Evolutionary conservation across 2,113 vertebrate genomes (phyloP).

Genomic region (Anser brachyrhynchus): DNA sequence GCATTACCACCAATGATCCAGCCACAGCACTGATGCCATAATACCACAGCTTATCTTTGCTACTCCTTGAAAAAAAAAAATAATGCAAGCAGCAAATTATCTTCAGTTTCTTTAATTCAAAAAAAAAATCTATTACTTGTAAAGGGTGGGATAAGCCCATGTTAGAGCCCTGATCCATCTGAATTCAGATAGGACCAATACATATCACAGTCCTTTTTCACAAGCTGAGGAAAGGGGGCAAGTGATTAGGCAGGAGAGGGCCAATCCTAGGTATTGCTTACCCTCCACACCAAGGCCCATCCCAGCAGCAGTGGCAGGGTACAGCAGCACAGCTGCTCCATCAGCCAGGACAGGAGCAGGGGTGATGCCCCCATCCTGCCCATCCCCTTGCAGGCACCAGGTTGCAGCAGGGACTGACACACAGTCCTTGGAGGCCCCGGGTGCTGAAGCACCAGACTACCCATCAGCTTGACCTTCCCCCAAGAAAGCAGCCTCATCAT

Average conservation of each 20-base stretch:
- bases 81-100: not conserved
- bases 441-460: not conserved
- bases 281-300: not conserved
- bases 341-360: not conserved
- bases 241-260: not conserved
- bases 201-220: not conserved
- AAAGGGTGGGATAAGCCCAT: not conserved
- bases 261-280: not conserved
- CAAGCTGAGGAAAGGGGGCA: not conserved
- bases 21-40: not conserved
- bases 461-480: not conserved
- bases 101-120: not conserved
- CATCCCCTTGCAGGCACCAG: not conserved
- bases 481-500: not conserved
- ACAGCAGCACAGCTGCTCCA: not conserved
- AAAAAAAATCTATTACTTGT: not conserved
- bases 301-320: not conserved
- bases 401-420: not conserved
- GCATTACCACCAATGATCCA: not conserved
- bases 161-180: not conserved
- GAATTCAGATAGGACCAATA: not conserved
- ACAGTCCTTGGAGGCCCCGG: not conserved
- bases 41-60: not conserved
- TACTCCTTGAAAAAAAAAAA: not conserved
- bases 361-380: not conserved